Evolutionary conservation across 1,140 invertebrate species (phyloP), one percentile per base, ranked within the genome.

Genomic region (Heterodera schachtii): DNA sequence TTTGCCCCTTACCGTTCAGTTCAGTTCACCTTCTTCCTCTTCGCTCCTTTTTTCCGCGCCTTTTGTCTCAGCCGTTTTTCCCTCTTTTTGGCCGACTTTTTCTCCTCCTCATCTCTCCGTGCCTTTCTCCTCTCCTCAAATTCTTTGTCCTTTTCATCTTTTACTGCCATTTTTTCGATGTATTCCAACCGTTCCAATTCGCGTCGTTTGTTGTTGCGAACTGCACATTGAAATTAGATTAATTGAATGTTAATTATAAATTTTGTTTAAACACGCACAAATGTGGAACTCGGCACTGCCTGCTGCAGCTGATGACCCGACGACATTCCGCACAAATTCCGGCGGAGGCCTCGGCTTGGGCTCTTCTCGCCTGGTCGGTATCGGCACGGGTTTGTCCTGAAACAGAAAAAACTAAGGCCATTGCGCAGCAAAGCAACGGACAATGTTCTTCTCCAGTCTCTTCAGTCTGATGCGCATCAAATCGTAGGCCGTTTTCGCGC

Each of bases 201-300:
- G 52, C 87, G 85, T 6, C 87, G 69, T 13, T 87, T 74, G 76
- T 88, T 88, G 75, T 88, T 88, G 80, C 87, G 86, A 80, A 82
- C 79, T 52, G 21, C 9, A 41, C 31, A n/a, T 13, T 46, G 21
- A 64, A 5, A 5, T 19, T 31, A 31, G 31, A 31, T 31, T 31
- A 31, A 31, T 31, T 31, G 31, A 31, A 31, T 31, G 1, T 31
- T 1, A 31, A 31, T 69, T 69, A 43, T 52, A 52, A 52, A 69
- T 8, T 8, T 16, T 43, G 67, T 21, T 43, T 16, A 43, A 69
- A 69, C 9, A 71, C 69, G 7, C 31, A 71, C 83, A 87, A 75
- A 88, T 88, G 76, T 88, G 87, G 74, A 88, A 88, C 64, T 88
- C 87, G 19, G 87, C 85, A 79, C 86, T 88, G 52, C 87, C 79